Conservation (phyloP, 1,140 invertebrate species). For the Panagrolaimus sp. region DNA sequence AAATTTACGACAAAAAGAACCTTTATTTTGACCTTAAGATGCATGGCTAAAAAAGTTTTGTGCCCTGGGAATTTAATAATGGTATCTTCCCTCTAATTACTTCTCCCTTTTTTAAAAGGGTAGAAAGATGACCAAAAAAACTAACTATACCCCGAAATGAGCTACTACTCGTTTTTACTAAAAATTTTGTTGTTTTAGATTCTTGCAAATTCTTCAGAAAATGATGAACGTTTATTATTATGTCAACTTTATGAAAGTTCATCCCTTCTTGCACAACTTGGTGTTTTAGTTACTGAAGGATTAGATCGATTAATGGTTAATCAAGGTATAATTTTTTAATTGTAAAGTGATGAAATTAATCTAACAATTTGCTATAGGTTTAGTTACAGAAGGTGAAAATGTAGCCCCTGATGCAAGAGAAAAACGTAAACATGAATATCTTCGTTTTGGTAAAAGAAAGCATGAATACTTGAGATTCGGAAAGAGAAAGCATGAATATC, state of each 20-base stretch:
- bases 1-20: background rate
- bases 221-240: conserved; percentile 44
- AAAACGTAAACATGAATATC: conserved; percentile 54
- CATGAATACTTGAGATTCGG: conserved; percentile 53
- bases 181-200: background rate
- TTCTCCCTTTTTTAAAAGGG: background rate
- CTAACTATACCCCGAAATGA: no score
- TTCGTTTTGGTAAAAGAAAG: conserved; percentile 54
- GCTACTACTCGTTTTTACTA: no score
- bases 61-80: background rate
- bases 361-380: conserved; percentile 16
- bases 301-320: conserved; percentile 48
- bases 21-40: background rate
- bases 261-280: conserved; percentile 45
- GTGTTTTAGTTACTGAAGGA: conserved; percentile 49
- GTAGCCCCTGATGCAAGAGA: conserved; percentile 25
- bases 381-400: conserved; percentile 9
- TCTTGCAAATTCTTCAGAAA: background rate
- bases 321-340: conserved; percentile 35
- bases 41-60: background rate
- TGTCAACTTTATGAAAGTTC: conserved; percentile 53
- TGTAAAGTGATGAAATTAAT: conserved; percentile 15
- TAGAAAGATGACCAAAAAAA: no score
- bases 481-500: conserved; percentile 51
- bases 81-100: background rate